Conservation (phyloP, 2,113 vertebrate species). For the Pithys albifrons region DNA sequence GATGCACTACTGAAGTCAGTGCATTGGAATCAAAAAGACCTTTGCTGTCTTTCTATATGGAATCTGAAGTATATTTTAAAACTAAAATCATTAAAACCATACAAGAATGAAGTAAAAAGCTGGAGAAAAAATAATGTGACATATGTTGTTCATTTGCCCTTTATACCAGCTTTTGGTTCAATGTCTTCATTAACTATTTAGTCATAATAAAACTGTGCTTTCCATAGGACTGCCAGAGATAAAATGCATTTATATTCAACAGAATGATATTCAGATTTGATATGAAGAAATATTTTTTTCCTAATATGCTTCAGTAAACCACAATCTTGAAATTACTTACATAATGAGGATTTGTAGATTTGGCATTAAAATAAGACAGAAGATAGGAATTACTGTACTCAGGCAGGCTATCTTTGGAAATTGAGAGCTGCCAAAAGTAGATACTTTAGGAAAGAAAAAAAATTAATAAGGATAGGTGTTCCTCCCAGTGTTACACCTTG, state of each 20-base stretch:
- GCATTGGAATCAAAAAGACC: background rate
- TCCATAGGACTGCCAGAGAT: background rate
- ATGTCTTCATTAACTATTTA: background rate
- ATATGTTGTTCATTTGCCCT: background rate
- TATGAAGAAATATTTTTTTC: background rate
- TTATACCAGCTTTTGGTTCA: background rate
- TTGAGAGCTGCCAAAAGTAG: background rate
- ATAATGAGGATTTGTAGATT: background rate
- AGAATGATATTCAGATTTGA: background rate
- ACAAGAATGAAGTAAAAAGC: background rate
- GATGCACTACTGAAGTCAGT: background rate
- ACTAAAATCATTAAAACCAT: background rate
- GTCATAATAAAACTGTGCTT: background rate
- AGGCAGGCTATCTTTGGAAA: background rate
- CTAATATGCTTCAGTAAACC: background rate
- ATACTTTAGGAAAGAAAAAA: background rate
- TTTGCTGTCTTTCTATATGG: background rate
- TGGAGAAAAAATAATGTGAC: background rate
- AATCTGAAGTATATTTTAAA: background rate
- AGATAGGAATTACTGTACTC: background rate
- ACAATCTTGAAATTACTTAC: background rate
- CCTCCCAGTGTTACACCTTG: background rate
- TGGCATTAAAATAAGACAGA: background rate
- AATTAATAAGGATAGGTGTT: background rate
- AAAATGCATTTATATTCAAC: background rate